Conservation (phyloP, 2,113 vertebrate species). For the Nettapus auritus region DNA sequence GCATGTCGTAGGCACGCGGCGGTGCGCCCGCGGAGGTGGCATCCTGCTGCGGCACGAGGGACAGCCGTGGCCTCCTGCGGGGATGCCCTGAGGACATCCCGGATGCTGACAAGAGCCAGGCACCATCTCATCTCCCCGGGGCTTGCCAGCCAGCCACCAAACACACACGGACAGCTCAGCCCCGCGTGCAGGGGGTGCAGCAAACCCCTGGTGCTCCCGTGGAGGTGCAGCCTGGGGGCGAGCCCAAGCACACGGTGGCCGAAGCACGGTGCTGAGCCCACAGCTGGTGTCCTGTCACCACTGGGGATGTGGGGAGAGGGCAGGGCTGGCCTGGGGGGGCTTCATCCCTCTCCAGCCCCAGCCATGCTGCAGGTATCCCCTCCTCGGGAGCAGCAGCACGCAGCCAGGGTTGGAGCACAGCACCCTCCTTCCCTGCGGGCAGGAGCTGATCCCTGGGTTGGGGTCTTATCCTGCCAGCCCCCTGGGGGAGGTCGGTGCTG, state of each 20-base stretch:
- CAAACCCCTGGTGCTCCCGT: background rate
- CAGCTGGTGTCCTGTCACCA: background rate
- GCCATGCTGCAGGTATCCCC: rapidly evolving
- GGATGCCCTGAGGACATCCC: background rate
- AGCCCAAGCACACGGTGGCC: background rate
- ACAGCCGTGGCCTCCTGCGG: background rate
- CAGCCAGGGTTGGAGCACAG: background rate
- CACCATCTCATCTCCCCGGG: background rate
- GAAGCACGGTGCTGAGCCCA: background rate
- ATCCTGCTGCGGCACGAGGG: background rate
- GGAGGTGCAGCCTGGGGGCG: background rate
- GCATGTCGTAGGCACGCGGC: slow-evolving; percentile 67
- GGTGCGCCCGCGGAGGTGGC: background rate
- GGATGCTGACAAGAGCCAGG: background rate
- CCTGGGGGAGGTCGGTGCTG: background rate
- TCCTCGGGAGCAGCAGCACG: background rate
- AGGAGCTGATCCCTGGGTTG: background rate
- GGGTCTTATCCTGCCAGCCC: background rate
- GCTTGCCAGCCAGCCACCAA: background rate
- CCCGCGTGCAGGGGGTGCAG: background rate
- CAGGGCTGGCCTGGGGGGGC: background rate
- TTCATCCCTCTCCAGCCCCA: background rate
- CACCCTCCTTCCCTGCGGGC: background rate
- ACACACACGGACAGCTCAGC: background rate
- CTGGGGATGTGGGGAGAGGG: background rate